phyloP scores from a whole-genome alignment of 2,797 vertebrate species.

The Luscinia luscinia region DNA sequence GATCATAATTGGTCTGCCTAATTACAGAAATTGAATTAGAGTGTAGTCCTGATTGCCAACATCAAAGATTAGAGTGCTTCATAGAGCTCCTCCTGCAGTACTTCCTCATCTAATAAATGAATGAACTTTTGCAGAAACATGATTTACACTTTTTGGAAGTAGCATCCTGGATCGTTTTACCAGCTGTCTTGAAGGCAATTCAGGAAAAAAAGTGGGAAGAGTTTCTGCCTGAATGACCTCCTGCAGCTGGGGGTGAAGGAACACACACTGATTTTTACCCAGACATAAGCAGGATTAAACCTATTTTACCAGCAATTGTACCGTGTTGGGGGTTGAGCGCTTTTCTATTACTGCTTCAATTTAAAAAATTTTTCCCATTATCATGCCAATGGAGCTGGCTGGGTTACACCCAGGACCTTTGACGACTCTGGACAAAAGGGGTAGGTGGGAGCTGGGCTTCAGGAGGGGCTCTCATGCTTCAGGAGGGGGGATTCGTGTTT shows the following conservation, averaged over 20 bases:
- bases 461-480: no score
- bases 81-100: not conserved
- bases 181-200: not conserved
- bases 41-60: not conserved
- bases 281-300: not conserved
- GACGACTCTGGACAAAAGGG: no score
- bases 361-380: no score
- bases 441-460: no score
- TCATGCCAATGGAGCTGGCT: no score
- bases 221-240: not conserved
- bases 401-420: no score
- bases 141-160: not conserved
- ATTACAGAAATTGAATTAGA: not conserved
- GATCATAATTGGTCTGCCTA: not conserved
- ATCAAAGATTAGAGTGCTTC: not conserved
- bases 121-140: not conserved
- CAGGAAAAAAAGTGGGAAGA: not conserved
- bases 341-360: no score
- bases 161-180: not conserved
- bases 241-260: not conserved
- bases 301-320: not conserved
- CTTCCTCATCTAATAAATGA: not conserved
- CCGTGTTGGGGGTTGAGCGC: rapidly evolving
- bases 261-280: not conserved
- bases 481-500: no score